phyloP scores from a whole-genome alignment of 2,888 invertebrate species.

The Xylophagus ater region DNA sequence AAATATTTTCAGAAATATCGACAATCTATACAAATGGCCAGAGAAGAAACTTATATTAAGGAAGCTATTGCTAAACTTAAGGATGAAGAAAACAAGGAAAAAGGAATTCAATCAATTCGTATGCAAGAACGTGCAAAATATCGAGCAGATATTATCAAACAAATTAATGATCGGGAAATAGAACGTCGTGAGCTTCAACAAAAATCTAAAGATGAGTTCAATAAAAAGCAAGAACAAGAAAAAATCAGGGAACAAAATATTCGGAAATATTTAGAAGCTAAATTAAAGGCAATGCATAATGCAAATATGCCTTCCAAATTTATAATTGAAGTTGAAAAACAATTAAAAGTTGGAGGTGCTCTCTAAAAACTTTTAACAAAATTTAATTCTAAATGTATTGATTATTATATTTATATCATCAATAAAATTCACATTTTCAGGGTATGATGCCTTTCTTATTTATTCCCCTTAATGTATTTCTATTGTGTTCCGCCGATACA shows the following conservation, averaged over 20 bases:
- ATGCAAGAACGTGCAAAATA: conserved; percentile 27
- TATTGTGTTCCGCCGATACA: too few species aligned
- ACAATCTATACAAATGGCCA: conserved; percentile 32
- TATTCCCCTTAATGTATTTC: too few species aligned
- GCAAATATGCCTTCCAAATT: conserved; percentile 38
- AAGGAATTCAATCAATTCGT: conserved; percentile 24
- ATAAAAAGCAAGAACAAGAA: conserved; percentile 32
- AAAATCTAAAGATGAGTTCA: conserved; percentile 28
- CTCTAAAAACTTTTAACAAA: too few species aligned
- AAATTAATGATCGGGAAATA: conserved; percentile 34
- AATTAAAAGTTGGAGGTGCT: conserved; percentile 19
- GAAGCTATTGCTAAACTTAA: conserved; percentile 29
- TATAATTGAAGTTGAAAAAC: conserved; percentile 34
- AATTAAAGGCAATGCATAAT: conserved; percentile 34
- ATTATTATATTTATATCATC: too few species aligned
- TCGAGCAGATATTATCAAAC: conserved; percentile 32
- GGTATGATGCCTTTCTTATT: too few species aligned
- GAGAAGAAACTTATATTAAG: conserved; percentile 34
- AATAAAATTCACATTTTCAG: too few species aligned
- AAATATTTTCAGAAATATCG: conserved; percentile 23
- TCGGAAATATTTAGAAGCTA: conserved; percentile 31
- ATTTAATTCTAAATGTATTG: too few species aligned
- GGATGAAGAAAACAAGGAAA: conserved; percentile 30
- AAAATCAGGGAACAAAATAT: conserved; percentile 33
- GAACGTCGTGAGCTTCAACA: conserved; percentile 29